Evolutionary conservation across 2,888 invertebrate genomes (phyloP).

Genomic region (Pristionchus fissidentatus): DNA sequence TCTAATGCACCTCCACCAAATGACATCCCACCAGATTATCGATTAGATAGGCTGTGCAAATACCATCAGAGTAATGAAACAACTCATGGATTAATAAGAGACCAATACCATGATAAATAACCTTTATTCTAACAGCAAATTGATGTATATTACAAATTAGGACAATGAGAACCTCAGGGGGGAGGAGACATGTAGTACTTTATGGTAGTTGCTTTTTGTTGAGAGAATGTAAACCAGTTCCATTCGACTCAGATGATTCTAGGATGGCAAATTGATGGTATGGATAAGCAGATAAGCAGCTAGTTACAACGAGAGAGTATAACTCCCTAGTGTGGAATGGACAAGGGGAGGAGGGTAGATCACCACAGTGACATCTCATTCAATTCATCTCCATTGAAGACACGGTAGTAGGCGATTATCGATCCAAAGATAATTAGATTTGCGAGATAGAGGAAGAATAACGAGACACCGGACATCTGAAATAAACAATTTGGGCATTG

Average conservation of each 20-base stretch:
- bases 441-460: conserved; percentile 66
- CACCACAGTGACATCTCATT: conserved; percentile 67
- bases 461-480: conserved; percentile 60
- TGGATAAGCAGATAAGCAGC: not conserved
- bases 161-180: conserved; percentile 4
- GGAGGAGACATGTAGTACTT: not conserved
- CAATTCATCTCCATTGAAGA: conserved; percentile 68
- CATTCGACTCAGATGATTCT: conserved; percentile 19
- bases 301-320: not conserved
- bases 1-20: not conserved
- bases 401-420: conserved; percentile 66
- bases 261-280: conserved; percentile 1
- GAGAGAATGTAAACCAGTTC: conserved; percentile 14
- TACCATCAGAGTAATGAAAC: conserved; percentile 23
- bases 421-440: conserved; percentile 67
- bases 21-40: not conserved
- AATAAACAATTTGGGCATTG: conserved; percentile 44
- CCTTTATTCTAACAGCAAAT: conserved; percentile 1
- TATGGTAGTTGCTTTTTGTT: not conserved
- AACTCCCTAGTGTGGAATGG: not conserved
- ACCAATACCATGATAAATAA: conserved; percentile 17
- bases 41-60: not conserved
- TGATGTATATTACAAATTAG: conserved; percentile 27
- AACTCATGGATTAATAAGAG: conserved; percentile 33
- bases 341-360: conserved; percentile 1